Evolutionary conservation across 2,888 invertebrate genomes (phyloP).

Genomic region (Trichogramma evanescens): DNA sequence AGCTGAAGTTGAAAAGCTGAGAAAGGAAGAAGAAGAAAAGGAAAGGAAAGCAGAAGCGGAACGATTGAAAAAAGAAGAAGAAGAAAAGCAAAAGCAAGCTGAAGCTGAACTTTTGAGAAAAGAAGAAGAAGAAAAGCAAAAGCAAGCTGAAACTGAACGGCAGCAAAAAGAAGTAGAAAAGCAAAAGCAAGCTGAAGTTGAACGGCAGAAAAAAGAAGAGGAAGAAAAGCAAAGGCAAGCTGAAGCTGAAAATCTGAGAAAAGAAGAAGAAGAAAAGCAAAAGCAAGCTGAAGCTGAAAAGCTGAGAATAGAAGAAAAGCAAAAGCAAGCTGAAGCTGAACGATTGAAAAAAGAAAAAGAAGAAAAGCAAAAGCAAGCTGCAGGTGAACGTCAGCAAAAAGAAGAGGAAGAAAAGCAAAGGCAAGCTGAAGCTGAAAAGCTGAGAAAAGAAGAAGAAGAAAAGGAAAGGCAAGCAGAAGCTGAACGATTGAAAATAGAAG

Average conservation of each 20-base stretch:
- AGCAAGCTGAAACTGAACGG: conserved; percentile 17
- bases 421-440: conserved; percentile 22
- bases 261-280: conserved; percentile 20
- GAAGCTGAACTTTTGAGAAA: conserved; percentile 14
- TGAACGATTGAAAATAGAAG: conserved; percentile 20
- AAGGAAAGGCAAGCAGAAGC: conserved; percentile 3
- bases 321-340: conserved; percentile 18
- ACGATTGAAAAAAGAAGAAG: conserved; percentile 24
- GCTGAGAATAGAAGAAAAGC: conserved; percentile 18
- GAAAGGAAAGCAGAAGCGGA: conserved; percentile 24
- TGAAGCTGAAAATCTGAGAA: too few species aligned
- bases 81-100: conserved; percentile 12
- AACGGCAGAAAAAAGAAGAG: conserved; percentile 9
- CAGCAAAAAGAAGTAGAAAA: too few species aligned
- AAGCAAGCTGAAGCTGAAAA: conserved; percentile 22
- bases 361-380: conserved; percentile 17
- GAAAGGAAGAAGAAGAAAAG: conserved; percentile 13
- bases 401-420: conserved; percentile 18
- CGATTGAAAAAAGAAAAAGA: conserved; percentile 23
- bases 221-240: conserved; percentile 11
- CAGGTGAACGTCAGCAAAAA: conserved; percentile 18
- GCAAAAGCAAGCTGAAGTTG: conserved; percentile 18
- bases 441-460: conserved; percentile 25
- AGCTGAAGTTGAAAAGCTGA: conserved; percentile 21
- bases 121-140: too few species aligned